Base-by-base conservation (phyloP, 2,797 vertebrate species). In the Ceryle rudis region DNA sequence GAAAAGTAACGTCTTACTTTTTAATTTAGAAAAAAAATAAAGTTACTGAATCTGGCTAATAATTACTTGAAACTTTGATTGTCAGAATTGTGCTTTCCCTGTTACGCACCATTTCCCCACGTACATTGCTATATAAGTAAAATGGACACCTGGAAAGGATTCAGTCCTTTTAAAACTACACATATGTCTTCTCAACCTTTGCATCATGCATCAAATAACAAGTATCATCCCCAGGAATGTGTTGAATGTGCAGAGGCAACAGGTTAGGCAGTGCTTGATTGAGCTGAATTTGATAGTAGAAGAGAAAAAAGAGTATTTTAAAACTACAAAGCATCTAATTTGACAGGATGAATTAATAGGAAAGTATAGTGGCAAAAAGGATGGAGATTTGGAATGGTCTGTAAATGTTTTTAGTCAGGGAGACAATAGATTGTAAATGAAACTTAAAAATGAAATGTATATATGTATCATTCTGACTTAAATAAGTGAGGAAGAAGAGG, bases 401-500 rank as follows among this genome's bases (percentile, higher is more conserved):
- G 18, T 49, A n/a, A 62, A 54, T 21, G 6, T 55, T 83, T 66
- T 74, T 61, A 73, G 60, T 4, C 29, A 67, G 23, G 22, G 21
- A 74, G 22, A 79, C 19, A 82, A 46, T 22, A 86, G 35, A 52
- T 17, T 21, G 33, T 33, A 84, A 86, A 83, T 1, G 0, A 35
- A 95, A 82, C 14, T 14, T 15, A 25, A 67, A 92, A 88, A 60
- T 15, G 1, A 42, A 92, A 87, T 31, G 4, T 2, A 14, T 18
- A 4, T 44, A n/a, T 39, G 64, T 17, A 44, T 61, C 29, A 21
- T 33, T 33, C 11, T 0, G 0, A 46, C 21, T 64, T n/a, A 67
- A 73, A 62, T 20, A 31, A 86, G 22, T 4, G 11, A 67, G 33
- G 17, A 94, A 79, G 51, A 87, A 87, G 60, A 81, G 16, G 54